These are phyloP conservation scores for Andrena minutula DNA, from an alignment of 2,888 invertebrate genomes.

Conservation along the genomic window DNA sequence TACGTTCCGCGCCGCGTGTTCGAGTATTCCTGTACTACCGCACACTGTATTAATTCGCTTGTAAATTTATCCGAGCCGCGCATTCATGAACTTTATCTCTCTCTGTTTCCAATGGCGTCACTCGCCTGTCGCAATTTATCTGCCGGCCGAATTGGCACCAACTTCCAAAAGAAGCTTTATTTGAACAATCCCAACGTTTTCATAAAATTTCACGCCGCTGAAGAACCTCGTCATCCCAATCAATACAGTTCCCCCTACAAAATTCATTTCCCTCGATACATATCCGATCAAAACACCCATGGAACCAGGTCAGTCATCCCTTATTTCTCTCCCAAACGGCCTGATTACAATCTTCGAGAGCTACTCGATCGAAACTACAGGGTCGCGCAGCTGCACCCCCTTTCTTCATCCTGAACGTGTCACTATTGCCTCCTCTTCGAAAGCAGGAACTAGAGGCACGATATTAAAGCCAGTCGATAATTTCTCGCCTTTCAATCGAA, in stretches of 20 bases:
- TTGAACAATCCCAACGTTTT: not conserved
- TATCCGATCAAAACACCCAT: not conserved
- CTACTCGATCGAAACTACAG: conserved; percentile 10
- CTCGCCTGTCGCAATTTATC: not conserved
- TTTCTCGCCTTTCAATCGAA: not conserved
- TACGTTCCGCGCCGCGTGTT: conserved; percentile 33
- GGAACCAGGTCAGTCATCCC: conserved; percentile 25
- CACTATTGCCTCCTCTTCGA: not conserved
- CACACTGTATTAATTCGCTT: not conserved
- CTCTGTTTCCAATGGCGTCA: not conserved
- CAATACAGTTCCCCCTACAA: not conserved
- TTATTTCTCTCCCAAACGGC: conserved; percentile 5
- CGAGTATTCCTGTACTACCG: not conserved
- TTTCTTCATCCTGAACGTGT: not conserved
- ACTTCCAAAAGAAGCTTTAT: not conserved
- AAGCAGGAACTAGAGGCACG: conserved; percentile 21
- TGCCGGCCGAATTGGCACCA: not conserved
- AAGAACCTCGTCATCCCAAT: not conserved
- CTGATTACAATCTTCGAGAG: conserved; percentile 27
- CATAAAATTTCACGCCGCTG: not conserved
- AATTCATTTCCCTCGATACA: conserved; percentile 4
- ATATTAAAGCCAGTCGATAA: conserved; percentile 21
- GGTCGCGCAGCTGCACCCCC: conserved; percentile 43
- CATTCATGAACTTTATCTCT: not conserved
- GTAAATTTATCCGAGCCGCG: not conserved